These are phyloP conservation scores for Colletes gigas DNA, from an alignment of 1,140 invertebrate genomes.

Conservation along the genomic window DNA sequence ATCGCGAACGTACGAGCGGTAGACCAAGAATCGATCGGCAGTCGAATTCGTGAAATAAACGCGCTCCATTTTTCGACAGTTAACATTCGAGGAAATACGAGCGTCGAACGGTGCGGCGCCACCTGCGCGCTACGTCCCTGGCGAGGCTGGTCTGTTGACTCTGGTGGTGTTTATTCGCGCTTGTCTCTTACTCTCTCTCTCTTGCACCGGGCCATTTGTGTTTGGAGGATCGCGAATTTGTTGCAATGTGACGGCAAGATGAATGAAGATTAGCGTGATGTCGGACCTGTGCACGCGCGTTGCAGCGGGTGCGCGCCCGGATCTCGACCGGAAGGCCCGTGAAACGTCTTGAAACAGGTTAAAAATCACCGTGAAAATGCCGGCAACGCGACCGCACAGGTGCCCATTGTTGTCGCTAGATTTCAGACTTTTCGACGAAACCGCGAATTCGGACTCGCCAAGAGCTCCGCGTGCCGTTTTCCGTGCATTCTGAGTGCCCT, in stretches of 20 bases:
- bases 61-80: background rate
- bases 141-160: slow-evolving; percentile 74
- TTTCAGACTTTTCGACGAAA: slow-evolving; percentile 24
- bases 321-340: slow-evolving; percentile 23
- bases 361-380: slow-evolving; percentile 62
- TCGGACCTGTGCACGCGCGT: slow-evolving; percentile 57
- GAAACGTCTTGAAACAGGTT: slow-evolving; percentile 38
- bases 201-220: slow-evolving; percentile 57
- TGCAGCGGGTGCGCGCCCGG: slow-evolving; percentile 55
- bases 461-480: slow-evolving; percentile 14
- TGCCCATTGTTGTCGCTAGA: slow-evolving; percentile 46
- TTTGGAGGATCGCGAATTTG: slow-evolving; percentile 56
- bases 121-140: slow-evolving; percentile 56
- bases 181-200: slow-evolving; percentile 57
- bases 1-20: background rate
- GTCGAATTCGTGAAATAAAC: background rate
- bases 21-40: background rate
- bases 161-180: slow-evolving; percentile 80
- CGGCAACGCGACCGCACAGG: slow-evolving; percentile 64
- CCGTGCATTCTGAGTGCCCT: slow-evolving; percentile 4
- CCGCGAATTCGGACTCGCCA: slow-evolving; percentile 27
- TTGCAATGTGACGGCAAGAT: slow-evolving; percentile 65
- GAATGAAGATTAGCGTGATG: slow-evolving; percentile 63
- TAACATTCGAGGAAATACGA: slow-evolving; percentile 7
- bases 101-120: slow-evolving; percentile 20